Evolutionary conservation across 2,888 invertebrate species (phyloP), one percentile per base, ranked within the genome.

Genomic region (Ophioninae sp.): DNA sequence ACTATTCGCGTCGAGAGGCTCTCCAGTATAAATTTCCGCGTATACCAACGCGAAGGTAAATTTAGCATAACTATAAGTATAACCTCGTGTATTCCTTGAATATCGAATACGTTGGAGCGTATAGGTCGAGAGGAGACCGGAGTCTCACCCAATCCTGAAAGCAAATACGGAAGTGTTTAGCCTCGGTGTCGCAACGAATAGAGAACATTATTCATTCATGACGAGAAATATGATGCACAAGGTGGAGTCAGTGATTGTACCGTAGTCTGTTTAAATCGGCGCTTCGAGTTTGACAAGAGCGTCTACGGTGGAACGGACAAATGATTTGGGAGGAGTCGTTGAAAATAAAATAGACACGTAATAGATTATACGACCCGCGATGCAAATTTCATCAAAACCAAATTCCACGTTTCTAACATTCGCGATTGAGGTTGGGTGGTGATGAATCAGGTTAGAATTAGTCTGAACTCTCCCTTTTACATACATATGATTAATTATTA

Each of bases 1-100:
- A n/a, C 79, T 73, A 77, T 68, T 76, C 77, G 67, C 78, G 80
- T 78, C 65, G 22, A 20, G 22, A 75, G 77, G 63, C 56, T 68
- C 71, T 74, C 64, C 56, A 61, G 77, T 44, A 78, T 81, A 58
- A 74, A 78, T 81, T 73, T 44, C 20, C 37, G 64, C 67, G 69
- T 69, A 69, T 39, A 56, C 41, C 44, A 22, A 65, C 51, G 63
- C 61, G 51, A 9, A 61, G 69, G 63, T 63, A 76, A 30, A 73
- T 73, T 72, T 80, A 77, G 30, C 65, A 68, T 51, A 51, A 13
- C 22, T 63, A 77, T 13, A 30, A 39, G 39, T 74, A 75, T 79
- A 82, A 69, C 79, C 23, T 74, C n/a, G 59, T 71, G 64, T 74
- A 37, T 61, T 63, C 39, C 67, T 68, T n/a, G 59, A 61, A 68